Evolutionary conservation across 2,797 vertebrate genomes (phyloP), one percentile per base, ranked within the genome.

Genomic region (Lepus townsendii): DNA sequence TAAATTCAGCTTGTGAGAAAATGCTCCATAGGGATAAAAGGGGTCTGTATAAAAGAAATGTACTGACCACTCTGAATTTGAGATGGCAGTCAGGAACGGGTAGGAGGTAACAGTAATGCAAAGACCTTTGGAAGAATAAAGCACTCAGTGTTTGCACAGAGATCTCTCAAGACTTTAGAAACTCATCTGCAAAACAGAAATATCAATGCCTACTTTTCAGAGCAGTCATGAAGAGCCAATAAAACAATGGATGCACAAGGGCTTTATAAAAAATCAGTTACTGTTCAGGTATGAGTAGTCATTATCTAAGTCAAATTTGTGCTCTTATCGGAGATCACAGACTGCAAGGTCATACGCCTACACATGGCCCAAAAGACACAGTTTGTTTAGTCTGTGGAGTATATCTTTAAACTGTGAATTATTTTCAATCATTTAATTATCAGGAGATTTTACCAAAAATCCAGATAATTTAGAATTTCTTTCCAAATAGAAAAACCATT

Each of bases 1-100:
- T 99, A 88, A 98, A 98, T 97, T 95, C 62, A 94, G 78, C 77
- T 92, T 84, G 57, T 94, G 69, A 85, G 83, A 91, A 88, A 84
- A 84, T 42, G 42, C 9, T 68, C 20, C 79, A 52, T 52, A 91
- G 47, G 73, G 72, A 73, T 38, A 72, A 57, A 69, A 4, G 14
- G 22, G 12, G 20, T 90, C 3, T 19, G 7, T 87, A n/a, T 10
- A 79, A 83, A 88, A 92, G 32, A n/a, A 93, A 83, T 77, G 32
- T 30, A 88, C 22, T 14, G 35, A 76, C 27, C 32, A 78, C 50
- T 7, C 38, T 91, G 60, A 93, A 83, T 94, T 91, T 91, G 47
- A 16, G 19, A 83, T 12, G 78, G 50, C 26, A 88, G 26, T 88
- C 50, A 78, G 38, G 50, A 79, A 83, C 83, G 26, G 50, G 66